Percentiles rank a stretch among this genome's conserved stretches.
phyloP scores from a whole-genome alignment of 92 coral and sea anemone species.

The Umimayanthus chanpuru region DNA sequence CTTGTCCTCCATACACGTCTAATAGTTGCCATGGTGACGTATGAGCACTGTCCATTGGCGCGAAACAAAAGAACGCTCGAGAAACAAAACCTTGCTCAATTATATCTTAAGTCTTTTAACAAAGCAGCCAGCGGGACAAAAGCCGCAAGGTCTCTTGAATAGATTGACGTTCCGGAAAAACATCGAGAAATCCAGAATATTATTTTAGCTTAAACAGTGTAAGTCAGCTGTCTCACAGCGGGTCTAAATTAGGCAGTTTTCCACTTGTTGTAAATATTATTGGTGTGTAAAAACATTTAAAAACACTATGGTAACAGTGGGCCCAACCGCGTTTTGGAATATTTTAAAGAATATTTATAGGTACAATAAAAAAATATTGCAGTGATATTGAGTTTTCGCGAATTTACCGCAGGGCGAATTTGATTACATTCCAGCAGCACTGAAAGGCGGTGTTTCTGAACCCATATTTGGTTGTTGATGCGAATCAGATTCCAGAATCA shows the following conservation, averaged over 20 bases:
- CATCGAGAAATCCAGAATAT: constrained; percentile 1
- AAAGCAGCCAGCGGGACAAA: neutral
- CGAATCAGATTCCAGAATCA: neutral
- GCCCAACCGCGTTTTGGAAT: neutral
- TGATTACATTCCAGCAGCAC: neutral
- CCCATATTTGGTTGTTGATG: neutral
- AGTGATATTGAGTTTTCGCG: neutral
- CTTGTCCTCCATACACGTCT: neutral
- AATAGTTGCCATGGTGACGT: constrained; percentile 25
- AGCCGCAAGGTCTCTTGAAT: neutral
- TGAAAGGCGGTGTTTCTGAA: neutral
- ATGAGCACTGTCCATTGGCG: neutral
- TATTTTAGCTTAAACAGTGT: neutral
- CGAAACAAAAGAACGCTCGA: constrained; percentile 23
- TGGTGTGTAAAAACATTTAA: neutral
- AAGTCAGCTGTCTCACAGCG: neutral
- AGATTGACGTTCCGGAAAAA: neutral
- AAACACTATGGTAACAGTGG: neutral
- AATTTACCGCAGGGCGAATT: neutral
- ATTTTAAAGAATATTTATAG: too few species aligned
- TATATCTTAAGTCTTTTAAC: neutral
- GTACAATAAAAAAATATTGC: neutral
- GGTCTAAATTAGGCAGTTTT: neutral
- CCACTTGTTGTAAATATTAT: neutral
- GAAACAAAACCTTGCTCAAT: neutral